Percentiles rank a stretch among this genome's conserved stretches.
Conservation (phyloP, 2,888 invertebrate species). For the Sinotaia quadrata region DNA sequence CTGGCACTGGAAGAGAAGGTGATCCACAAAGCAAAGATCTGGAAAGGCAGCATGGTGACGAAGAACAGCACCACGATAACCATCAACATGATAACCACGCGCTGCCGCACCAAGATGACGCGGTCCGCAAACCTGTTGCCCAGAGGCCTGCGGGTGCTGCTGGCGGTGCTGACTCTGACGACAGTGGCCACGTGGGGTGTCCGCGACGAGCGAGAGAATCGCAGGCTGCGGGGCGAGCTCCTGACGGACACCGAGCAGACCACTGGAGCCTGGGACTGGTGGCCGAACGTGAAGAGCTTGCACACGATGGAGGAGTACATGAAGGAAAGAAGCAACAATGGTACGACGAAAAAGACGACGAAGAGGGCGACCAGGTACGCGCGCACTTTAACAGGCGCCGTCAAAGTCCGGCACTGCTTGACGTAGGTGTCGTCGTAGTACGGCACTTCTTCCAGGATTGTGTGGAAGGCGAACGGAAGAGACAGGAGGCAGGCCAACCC, state of each 20-base stretch:
- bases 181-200: slow-evolving; percentile 28
- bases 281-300: slow-evolving; percentile 33
- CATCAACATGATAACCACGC: slow-evolving; percentile 54
- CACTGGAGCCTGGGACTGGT: not conserved
- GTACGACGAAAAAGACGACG: slow-evolving; percentile 43
- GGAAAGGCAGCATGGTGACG: slow-evolving; percentile 87
- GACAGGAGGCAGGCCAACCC: slow-evolving; percentile 60
- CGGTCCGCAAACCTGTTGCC: not conserved
- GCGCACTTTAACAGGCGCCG: slow-evolving; percentile 29
- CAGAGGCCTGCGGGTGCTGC: not conserved
- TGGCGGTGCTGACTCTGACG: slow-evolving; percentile 12
- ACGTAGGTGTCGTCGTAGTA: slow-evolving; percentile 72
- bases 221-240: not conserved
- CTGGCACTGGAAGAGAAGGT: not conserved
- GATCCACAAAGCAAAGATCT: slow-evolving; percentile 5
- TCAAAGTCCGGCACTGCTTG: slow-evolving; percentile 36
- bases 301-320: slow-evolving; percentile 44
- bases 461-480: slow-evolving; percentile 86
- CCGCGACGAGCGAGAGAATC: slow-evolving; percentile 14
- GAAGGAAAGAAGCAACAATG: slow-evolving; percentile 41
- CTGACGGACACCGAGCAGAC: not conserved
- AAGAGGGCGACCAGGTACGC: slow-evolving; percentile 36
- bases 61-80: slow-evolving; percentile 83
- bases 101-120: slow-evolving; percentile 34
- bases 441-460: slow-evolving; percentile 81